A percentile compares a stretch with the other conserved stretches of the same genome.
Evolutionary conservation across 2,797 vertebrate species (phyloP).

Genomic region (Sus cebifrons): DNA sequence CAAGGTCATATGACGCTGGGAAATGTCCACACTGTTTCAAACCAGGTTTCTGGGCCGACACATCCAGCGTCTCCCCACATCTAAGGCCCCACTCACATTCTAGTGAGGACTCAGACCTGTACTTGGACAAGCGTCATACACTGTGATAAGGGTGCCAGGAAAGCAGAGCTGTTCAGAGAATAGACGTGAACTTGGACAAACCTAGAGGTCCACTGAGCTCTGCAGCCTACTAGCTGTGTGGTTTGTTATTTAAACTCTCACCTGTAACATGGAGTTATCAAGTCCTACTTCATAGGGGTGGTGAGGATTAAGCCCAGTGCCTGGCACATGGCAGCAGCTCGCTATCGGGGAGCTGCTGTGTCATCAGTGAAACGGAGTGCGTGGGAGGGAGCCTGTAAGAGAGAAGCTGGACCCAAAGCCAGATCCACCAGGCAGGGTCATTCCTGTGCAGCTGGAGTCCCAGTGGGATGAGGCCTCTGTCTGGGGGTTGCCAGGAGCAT

Average conservation of each 20-base stretch:
- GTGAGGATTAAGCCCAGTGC: not conserved
- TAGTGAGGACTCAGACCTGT: not conserved
- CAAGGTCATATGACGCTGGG: not conserved
- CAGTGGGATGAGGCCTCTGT: rapidly evolving
- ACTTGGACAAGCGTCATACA: not conserved
- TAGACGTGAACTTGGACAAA: not conserved
- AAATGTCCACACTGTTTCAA: not conserved
- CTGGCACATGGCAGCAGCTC: not conserved
- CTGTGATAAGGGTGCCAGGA: not conserved
- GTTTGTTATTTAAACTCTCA: not conserved
- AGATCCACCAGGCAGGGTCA: rapidly evolving
- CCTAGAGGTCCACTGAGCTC: not conserved
- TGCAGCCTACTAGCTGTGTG: not conserved
- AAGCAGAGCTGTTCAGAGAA: not conserved
- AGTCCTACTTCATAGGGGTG: not conserved
- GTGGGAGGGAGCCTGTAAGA: not conserved
- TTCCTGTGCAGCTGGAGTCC: not conserved
- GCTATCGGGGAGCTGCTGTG: not conserved
- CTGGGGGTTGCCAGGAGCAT: not conserved
- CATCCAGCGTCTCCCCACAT: not conserved
- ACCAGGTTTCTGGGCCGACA: not conserved
- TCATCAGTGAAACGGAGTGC: rapidly evolving
- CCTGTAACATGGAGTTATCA: not conserved
- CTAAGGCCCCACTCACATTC: not conserved
- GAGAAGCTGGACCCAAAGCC: not conserved